Conservation (phyloP, 2,797 vertebrate species). For the Philypnodon macrostomus region DNA sequence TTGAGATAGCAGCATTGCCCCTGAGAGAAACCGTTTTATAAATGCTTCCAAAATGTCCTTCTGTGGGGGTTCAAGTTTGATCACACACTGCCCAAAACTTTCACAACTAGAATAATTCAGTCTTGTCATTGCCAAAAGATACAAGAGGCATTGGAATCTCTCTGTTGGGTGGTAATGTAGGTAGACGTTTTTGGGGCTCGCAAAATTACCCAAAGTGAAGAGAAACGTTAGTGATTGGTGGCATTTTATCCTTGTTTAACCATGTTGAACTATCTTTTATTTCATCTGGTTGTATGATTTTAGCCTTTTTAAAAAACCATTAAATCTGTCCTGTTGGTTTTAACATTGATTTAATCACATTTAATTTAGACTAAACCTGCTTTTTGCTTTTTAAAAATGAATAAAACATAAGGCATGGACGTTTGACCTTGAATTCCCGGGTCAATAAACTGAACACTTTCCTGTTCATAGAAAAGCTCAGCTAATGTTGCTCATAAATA, state of each 20-base stretch:
- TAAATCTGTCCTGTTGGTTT: background rate
- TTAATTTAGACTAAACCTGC: background rate
- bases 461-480: too few relatives aligned
- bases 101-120: constrained; percentile 1
- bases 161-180: too few relatives aligned
- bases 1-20: background rate
- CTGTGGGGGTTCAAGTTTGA: background rate
- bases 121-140: background rate
- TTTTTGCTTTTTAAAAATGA: background rate
- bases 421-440: background rate
- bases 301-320: background rate
- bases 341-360: background rate
- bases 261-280: too few relatives aligned
- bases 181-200: background rate
- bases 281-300: background rate
- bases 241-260: too few relatives aligned
- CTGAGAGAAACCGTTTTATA: constrained; percentile 5
- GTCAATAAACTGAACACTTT: background rate
- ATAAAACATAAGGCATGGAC: background rate
- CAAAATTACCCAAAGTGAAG: too few relatives aligned
- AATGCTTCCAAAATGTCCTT: background rate
- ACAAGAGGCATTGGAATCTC: background rate
- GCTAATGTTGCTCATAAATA: too few relatives aligned
- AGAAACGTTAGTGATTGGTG: too few relatives aligned
- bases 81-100: background rate